phyloP scores from a whole-genome alignment of 37 sponge, comb jelly and placozoan genomes.

The Axinella damicornis region DNA sequence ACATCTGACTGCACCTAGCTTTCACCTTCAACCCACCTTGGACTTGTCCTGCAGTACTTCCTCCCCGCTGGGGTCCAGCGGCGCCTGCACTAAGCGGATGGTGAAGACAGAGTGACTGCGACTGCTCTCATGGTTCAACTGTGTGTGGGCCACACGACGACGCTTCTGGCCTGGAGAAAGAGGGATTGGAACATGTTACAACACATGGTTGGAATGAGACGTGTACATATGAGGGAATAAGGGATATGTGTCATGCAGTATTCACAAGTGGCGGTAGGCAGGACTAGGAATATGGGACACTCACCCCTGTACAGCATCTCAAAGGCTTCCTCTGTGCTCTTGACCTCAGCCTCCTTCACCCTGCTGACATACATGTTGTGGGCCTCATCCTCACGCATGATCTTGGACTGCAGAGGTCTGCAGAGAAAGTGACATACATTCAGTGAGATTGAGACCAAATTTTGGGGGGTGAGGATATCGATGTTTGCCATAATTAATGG shows the following conservation, averaged over 20 bases:
- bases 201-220: not conserved
- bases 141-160: constrained; percentile 92
- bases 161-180: constrained; percentile 65
- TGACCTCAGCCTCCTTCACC: constrained; percentile 94
- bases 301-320: constrained; percentile 76
- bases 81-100: constrained; percentile 91
- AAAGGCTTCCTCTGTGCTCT: constrained; percentile 96
- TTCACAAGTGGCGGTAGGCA: not conserved
- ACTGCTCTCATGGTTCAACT: constrained; percentile 94
- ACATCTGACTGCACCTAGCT: too few species aligned
- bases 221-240: too few species aligned
- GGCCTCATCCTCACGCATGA: constrained; percentile 73
- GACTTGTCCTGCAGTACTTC: constrained; percentile 77
- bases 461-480: not conserved
- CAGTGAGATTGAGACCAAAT: not conserved
- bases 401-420: constrained; percentile 82
- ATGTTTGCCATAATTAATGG: not conserved
- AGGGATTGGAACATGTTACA: too few species aligned
- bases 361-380: constrained; percentile 95
- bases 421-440: not conserved
- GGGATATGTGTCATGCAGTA: too few species aligned
- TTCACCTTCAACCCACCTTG: too few species aligned
- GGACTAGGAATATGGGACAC: too few species aligned
- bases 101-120: constrained; percentile 98
- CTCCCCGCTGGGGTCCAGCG: constrained; percentile 83